Conservation (phyloP, 2,113 vertebrate genomes). For the Lota lota region DNA sequence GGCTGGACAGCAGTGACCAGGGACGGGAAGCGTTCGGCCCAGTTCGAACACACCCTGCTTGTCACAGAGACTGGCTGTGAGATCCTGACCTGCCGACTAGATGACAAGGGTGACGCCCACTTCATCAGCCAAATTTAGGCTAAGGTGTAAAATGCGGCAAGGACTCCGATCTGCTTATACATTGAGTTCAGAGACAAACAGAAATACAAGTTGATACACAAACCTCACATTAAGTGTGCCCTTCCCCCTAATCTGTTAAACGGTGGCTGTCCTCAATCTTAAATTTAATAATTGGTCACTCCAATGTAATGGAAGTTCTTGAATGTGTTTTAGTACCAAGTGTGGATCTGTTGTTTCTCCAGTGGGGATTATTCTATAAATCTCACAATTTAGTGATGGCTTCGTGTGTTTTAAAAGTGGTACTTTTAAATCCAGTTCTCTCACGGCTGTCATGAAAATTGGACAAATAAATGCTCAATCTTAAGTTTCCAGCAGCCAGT, state of each 20-base stretch:
- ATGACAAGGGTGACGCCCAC: conserved; percentile 84
- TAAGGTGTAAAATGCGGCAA: conserved; percentile 11
- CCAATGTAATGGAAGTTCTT: conserved; percentile 63
- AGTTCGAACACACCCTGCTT: conserved; percentile 96
- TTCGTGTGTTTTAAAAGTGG: too few species aligned
- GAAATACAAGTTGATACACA: background rate
- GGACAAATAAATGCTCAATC: too few species aligned
- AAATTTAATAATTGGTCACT: conserved; percentile 54
- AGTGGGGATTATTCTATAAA: conserved; percentile 12
- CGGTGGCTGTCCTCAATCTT: conserved; percentile 31
- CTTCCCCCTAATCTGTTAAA: background rate
- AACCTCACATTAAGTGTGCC: background rate
- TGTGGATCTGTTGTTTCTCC: conserved; percentile 52
- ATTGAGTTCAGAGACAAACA: conserved; percentile 24
- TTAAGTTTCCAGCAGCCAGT: too few species aligned
- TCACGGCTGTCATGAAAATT: too few species aligned
- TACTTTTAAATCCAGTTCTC: too few species aligned
- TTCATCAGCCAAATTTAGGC: conserved; percentile 86
- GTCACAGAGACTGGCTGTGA: conserved; percentile 96
- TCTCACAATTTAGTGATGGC: too few species aligned
- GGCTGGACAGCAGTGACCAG: conserved; percentile 95
- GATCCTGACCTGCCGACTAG: conserved; percentile 86
- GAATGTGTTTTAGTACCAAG: conserved; percentile 64
- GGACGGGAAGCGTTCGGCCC: conserved; percentile 94
- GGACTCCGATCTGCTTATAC: conserved; percentile 48